phyloP scores from a whole-genome alignment of 2,797 vertebrate genomes.

The Phoxinus dragarum region DNA sequence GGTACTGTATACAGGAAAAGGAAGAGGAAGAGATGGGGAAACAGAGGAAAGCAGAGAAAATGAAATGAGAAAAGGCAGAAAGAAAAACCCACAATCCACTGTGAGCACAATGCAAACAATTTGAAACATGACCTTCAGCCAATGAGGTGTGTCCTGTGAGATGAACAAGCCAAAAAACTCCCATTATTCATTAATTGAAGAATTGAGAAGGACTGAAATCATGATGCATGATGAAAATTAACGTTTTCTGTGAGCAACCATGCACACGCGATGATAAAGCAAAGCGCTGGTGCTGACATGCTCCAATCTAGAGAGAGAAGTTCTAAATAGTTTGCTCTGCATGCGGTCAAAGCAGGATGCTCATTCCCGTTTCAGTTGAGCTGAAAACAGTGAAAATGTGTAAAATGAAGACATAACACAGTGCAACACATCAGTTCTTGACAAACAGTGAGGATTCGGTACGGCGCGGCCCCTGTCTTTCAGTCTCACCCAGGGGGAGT shows the following conservation, averaged over 20 bases:
- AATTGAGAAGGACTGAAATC: not conserved
- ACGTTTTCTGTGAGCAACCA: slow-evolving; percentile 14
- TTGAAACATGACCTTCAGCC: not conserved
- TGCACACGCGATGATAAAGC: slow-evolving; percentile 1
- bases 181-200: not conserved
- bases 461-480: slow-evolving; percentile 20
- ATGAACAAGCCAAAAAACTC: slow-evolving; percentile 17
- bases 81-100: not conserved
- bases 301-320: not conserved
- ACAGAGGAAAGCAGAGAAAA: not conserved
- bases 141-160: slow-evolving; percentile 29
- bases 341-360: slow-evolving; percentile 15
- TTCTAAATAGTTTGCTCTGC: not conserved
- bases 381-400: slow-evolving; percentile 11
- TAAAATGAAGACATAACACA: not conserved
- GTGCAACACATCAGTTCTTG: not conserved
- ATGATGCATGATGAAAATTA: not conserved
- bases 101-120: not conserved
- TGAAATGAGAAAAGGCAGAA: slow-evolving; percentile 2
- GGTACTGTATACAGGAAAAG: slow-evolving; percentile 80
- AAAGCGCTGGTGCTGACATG: slow-evolving; percentile 19
- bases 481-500: slow-evolving; percentile 81
- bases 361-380: not conserved
- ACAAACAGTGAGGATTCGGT: slow-evolving; percentile 30
- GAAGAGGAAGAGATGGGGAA: not conserved